Conservation (phyloP, 1,140 invertebrate species). For the Charaxes varanes region DNA sequence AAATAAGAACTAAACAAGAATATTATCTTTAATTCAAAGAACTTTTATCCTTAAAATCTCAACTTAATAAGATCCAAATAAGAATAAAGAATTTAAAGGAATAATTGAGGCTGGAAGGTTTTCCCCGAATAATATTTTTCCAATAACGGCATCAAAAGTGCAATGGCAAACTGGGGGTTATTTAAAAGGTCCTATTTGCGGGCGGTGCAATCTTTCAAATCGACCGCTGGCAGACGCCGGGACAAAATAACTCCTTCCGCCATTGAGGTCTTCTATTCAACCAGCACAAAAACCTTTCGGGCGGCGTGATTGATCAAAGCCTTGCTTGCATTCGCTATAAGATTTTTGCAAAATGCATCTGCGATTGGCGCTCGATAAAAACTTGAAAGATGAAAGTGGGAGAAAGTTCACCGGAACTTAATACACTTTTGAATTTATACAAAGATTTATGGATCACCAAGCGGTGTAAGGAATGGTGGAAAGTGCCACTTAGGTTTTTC, state of each 20-base stretch:
- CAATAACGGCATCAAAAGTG: slow-evolving; percentile 29
- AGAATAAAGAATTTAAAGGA: too few relatives aligned
- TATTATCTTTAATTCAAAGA: too few relatives aligned
- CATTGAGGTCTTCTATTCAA: slow-evolving; percentile 49
- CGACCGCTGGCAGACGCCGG: slow-evolving; percentile 41
- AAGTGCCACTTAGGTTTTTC: too few relatives aligned
- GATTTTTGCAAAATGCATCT: slow-evolving; percentile 49
- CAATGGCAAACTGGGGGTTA: slow-evolving; percentile 41
- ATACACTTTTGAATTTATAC: too few relatives aligned
- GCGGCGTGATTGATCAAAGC: slow-evolving; percentile 67
- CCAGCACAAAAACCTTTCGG: slow-evolving; percentile 58
- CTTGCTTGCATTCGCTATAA: slow-evolving; percentile 38
- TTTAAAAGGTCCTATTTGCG: slow-evolving; percentile 52
- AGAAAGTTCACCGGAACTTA: too few relatives aligned
- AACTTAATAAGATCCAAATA: too few relatives aligned
- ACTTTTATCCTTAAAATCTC: too few relatives aligned
- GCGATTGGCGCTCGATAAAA: slow-evolving; percentile 28
- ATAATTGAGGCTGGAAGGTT: slow-evolving; percentile 35
- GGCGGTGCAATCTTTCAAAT: slow-evolving; percentile 51
- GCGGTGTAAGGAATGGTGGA: too few relatives aligned
- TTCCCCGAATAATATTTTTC: slow-evolving; percentile 44
- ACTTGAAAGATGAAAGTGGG: too few relatives aligned
- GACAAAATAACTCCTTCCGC: slow-evolving; percentile 54
- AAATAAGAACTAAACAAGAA: too few relatives aligned
- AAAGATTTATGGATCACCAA: too few relatives aligned